Percentiles rank a stretch among this genome's conserved stretches.
Conservation (phyloP, 2,797 vertebrate genomes). For the Taenioides sp. region DNA sequence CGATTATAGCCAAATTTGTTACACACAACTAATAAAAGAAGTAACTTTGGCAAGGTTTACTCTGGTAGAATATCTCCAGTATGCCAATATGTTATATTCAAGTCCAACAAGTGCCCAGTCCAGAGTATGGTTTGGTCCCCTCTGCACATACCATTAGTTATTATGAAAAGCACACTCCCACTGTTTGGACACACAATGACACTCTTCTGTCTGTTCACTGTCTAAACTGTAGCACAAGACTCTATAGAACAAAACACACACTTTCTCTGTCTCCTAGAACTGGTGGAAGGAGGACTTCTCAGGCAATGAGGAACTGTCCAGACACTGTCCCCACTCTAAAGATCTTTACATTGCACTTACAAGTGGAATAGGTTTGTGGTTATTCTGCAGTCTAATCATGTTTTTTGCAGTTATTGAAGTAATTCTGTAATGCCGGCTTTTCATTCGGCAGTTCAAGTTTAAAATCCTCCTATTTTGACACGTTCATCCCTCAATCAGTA, state of each 20-base stretch:
- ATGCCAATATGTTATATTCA: too few species aligned
- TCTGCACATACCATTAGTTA: slow-evolving; percentile 10
- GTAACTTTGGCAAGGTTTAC: too few species aligned
- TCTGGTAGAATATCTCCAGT: too few species aligned
- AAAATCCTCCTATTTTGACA: too few species aligned
- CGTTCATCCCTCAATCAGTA: too few species aligned
- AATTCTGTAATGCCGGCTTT: too few species aligned
- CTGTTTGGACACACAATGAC: slow-evolving; percentile 29
- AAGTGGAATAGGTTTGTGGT: too few species aligned
- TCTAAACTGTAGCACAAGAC: slow-evolving; percentile 54
- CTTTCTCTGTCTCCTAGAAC: slow-evolving; percentile 35
- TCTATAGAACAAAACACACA: slow-evolving; percentile 34
- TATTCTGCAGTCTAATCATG: too few species aligned
- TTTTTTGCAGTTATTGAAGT: too few species aligned
- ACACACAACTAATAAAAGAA: too few species aligned
- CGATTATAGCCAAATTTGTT: too few species aligned
- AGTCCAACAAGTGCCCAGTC: background rate
- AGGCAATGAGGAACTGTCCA: slow-evolving; percentile 56
- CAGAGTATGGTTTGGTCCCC: background rate
- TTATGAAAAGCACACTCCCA: slow-evolving; percentile 11
- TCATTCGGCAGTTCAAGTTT: too few species aligned
- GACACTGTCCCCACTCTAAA: slow-evolving; percentile 43
- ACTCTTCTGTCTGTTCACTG: slow-evolving; percentile 50
- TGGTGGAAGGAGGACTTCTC: slow-evolving; percentile 31
- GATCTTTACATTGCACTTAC: slow-evolving; percentile 1